Base-by-base conservation (phyloP, 2,888 invertebrate genomes). In the Phania funesta region DNA sequence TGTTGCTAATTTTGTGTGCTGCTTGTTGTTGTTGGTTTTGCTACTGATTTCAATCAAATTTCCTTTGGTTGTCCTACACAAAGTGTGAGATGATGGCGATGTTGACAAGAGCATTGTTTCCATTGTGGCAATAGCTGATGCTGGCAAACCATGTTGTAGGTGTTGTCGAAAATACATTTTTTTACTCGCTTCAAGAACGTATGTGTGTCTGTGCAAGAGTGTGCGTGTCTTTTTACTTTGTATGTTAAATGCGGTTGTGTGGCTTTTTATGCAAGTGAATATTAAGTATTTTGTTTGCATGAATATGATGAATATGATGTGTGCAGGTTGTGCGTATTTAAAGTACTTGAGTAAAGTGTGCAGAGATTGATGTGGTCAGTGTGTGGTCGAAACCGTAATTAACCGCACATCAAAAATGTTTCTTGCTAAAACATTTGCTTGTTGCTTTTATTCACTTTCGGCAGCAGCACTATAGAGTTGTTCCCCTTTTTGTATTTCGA, bases 331-430 rank as follows among this genome's bases (percentile, higher is more conserved):
- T 73, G 56, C 67, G 76, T 60, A 1, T 29, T 9, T 22, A 26
- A 13, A 35, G 38, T 16, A 26, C 50, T 76, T 26, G 16, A 32
- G 35, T 38, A 60, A 20, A 58, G 67, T 62, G 54, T 54, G 52
- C 64, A 52, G 77, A 70, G 73, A 75, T 75, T 78, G 70, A 65
- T 70, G 82, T 78, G 82, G 82, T 78, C 82, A 56, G 64, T 75
- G 29, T 64, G 74, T 78, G 82, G 74, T 70, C 58, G 38, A 46
- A 70, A 75, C 52, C 78, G 64, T 82, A 82, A 82, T 75, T 70
- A 82, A 82, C 82, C 78, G 58, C 78, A 78, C 70, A 78, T 78
- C 82, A 82, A 65, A 78, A 78, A 65, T 78, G 18, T 54, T 75
- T 78, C 70, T 78, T 82, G 35, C 46, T 54, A 70, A 78, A 64